These are phyloP conservation scores for Acronicta alni DNA, from an alignment of 2,888 invertebrate genomes.

Conservation along the genomic window DNA sequence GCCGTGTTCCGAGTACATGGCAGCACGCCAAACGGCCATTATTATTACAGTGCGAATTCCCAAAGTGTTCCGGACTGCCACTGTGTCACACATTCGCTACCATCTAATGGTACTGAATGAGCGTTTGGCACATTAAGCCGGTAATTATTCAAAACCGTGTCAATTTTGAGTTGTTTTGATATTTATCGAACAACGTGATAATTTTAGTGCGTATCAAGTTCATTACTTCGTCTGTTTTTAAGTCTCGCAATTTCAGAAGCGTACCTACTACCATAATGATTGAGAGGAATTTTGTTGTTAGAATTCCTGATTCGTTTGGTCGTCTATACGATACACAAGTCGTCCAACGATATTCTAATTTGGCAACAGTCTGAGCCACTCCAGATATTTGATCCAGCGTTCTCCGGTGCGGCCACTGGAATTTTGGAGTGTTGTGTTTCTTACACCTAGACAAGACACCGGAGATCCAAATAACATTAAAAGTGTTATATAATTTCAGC, in stretches of 20 bases:
- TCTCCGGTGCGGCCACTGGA: constrained; percentile 27
- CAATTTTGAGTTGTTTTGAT: constrained; percentile 44
- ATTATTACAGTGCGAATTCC: constrained; percentile 57
- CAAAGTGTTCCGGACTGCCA: constrained; percentile 44
- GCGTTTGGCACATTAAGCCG: constrained; percentile 37
- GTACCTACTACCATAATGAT: neutral
- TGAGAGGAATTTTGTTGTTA: neutral
- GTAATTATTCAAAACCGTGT: constrained; percentile 45
- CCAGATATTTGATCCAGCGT: constrained; percentile 38
- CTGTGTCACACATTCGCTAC: constrained; percentile 46
- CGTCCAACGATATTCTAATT: constrained; percentile 31
- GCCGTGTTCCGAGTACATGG: constrained; percentile 56
- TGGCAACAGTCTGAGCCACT: constrained; percentile 37
- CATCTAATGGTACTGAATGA: constrained; percentile 39
- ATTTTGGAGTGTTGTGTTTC: constrained; percentile 29
- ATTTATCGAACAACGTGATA: constrained; percentile 31
- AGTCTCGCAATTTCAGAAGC: neutral
- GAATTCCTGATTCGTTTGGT: neutral
- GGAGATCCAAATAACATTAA: neutral
- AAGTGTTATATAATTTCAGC: too few relatives aligned
- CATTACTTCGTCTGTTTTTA: neutral
- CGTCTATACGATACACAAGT: constrained; percentile 12
- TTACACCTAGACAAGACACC: constrained; percentile 3
- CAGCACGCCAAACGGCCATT: constrained; percentile 54
- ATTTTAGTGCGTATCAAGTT: constrained; percentile 23